Conservation (phyloP, 2,888 invertebrate species). For the Archips xylosteana region DNA sequence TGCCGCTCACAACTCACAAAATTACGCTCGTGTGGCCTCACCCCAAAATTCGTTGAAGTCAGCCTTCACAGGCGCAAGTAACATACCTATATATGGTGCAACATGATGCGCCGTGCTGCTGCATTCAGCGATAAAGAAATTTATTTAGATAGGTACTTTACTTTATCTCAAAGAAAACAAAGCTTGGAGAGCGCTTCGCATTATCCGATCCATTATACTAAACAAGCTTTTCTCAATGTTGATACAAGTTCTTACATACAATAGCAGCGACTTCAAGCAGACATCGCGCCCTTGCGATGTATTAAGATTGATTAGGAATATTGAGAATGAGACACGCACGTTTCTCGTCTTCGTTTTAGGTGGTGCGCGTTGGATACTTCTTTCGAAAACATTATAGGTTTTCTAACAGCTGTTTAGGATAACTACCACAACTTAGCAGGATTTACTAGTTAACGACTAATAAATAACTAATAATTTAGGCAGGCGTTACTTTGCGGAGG, state of each 20-base stretch:
- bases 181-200: conserved; percentile 7
- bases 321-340: conserved; percentile 14
- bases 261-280: background rate
- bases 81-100: conserved; percentile 34
- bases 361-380: background rate
- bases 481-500: too few species aligned
- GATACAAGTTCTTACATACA: background rate
- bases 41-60: background rate
- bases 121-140: conserved; percentile 28
- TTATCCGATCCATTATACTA: conserved; percentile 28
- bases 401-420: too few species aligned
- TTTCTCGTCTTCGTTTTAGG: background rate
- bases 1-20: too few species aligned
- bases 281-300: background rate
- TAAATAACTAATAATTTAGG: too few species aligned
- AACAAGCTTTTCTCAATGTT: conserved; percentile 19
- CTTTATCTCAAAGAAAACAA: conserved; percentile 30
- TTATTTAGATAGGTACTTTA: conserved; percentile 30
- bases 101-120: conserved; percentile 25
- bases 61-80: conserved; percentile 15
- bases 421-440: too few species aligned
- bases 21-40: too few species aligned
- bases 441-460: too few species aligned
- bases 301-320: conserved; percentile 13
- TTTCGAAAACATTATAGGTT: too few species aligned